Evolutionary conservation across 2,113 vertebrate genomes (phyloP), one percentile per base, ranked within the genome.

Genomic region (Myxocyprinus asiaticus): DNA sequence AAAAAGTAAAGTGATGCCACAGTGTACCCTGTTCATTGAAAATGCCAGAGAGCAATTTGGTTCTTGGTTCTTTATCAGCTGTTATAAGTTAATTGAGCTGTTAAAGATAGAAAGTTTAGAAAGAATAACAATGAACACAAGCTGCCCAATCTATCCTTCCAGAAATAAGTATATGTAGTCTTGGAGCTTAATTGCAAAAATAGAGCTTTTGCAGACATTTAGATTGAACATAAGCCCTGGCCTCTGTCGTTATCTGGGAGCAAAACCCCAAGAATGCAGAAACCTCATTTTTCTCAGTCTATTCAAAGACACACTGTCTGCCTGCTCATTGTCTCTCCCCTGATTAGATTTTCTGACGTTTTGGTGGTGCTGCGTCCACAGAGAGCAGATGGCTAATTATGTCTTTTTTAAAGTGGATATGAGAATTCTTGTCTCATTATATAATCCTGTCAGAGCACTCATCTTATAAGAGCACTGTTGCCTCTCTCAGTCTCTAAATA

Each of bases 381-480:
- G 80, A 75, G 83, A 82, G 56, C 69, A 82, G 77, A 74, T 70
- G 73, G 77, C 83, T 85, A 85, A 85, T 85, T 82, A 72, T 76
- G 81, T 76, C 43, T 71, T 77, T 77, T 84, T 77, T 80, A 67
- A 84, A 74, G 83, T 80, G 72, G 77, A 76, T 82, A 82, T 79
- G 55, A 77, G 77, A 79, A 85, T 82, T 77, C 68, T 59, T 77
- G 63, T 82, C 43, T 71, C 70, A 47, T 84, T 84, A 82, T 82
- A 77, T 84, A 82, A 84, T 82, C 53, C 66, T 53, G 65, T 79
- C 71, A 47, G 51, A 53, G 62, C 59, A 45, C 63, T 55, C 15
- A 63, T 22, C n/a, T 15, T 66, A 53, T 69, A 67, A 78, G 62
- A 74, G 58, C 59, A 56, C 66, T 51, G 59, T 43, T 58, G 59